These are phyloP conservation scores for Cyanistes caeruleus DNA, from an alignment of 2,113 vertebrate species.

Conservation along the genomic window DNA sequence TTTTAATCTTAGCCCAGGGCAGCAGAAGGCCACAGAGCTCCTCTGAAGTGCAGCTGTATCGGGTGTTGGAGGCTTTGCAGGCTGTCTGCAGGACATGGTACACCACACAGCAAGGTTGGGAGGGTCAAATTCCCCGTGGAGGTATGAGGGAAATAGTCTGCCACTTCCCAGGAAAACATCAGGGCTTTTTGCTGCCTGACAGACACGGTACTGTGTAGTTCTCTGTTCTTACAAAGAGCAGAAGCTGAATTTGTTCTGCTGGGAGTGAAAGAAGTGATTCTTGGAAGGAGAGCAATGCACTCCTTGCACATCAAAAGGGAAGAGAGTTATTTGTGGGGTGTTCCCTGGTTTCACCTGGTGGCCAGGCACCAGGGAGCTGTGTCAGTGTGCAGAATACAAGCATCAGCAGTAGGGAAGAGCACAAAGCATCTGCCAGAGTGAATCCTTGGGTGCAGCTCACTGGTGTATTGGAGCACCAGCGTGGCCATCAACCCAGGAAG, in stretches of 20 bases:
- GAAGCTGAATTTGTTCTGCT: neutral
- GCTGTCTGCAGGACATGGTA: neutral
- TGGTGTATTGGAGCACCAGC: neutral
- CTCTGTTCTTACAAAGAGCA: neutral
- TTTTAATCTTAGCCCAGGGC: neutral
- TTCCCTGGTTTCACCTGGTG: neutral
- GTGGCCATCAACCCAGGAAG: neutral
- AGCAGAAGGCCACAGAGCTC: neutral
- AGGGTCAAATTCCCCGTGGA: neutral
- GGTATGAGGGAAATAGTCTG: neutral
- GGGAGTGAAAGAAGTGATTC: neutral
- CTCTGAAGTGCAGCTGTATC: conserved; percentile 35
- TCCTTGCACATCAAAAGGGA: neutral
- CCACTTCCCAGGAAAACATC: neutral
- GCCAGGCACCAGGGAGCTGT: neutral
- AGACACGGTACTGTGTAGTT: neutral
- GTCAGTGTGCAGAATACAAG: neutral
- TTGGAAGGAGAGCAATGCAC: neutral
- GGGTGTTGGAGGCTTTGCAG: neutral
- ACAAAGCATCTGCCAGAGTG: neutral
- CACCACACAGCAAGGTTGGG: neutral
- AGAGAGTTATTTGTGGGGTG: neutral
- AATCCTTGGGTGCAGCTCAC: neutral
- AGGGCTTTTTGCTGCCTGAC: neutral
- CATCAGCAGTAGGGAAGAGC: neutral